Base-by-base conservation (phyloP, 2,797 vertebrate species). In the Perodicticus potto region DNA sequence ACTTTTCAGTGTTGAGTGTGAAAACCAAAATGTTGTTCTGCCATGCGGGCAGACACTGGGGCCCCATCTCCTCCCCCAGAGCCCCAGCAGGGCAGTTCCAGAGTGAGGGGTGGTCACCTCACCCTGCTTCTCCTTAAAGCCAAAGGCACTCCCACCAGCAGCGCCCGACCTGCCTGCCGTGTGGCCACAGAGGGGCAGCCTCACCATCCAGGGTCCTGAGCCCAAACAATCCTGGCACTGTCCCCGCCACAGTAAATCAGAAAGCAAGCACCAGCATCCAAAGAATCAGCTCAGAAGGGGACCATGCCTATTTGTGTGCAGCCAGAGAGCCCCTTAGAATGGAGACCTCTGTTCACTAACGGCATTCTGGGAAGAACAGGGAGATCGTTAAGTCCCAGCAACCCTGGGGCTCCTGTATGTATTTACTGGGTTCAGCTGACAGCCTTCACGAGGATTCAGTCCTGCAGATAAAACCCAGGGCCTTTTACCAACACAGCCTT, bases 371-470 rank as follows among this genome's bases (percentile, higher is more conserved):
- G 8, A 57, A 95, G 92, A 91, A 90, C 93, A 87, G 95, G 73
- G 86, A 12, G 73, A 59, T 95, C 94, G 13, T 88, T 88, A 96
- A 97, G 94, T 95, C 96, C 88, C 93, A 25, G 95, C 77, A 93
- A 91, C 92, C 1, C 97, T 92, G 1, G 2, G 94, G 87, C 85
- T 86, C 78, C 80, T 78, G 78, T 93, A 72, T 97, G 95, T 95
- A 95, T 92, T 97, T 84, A 76, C 86, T 29, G 70, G 96, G 97
- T 97, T 96, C 94, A 93, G 95, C 96, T 97, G 90, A 45, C 95
- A 97, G 95, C 83, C 95, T 97, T 80, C 72, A 5, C 92, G 97
- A 92, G 90, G 93, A 95, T 96, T 93, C 81, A 96, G 95, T 84
- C 96, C 95, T 93, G 65, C 80, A 96, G 97, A 97, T 89, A 97